Percentiles rank a stretch among this genome's conserved stretches.
Evolutionary conservation across 2,888 invertebrate species (phyloP).

Genomic region (Nymphalis polychloros): DNA sequence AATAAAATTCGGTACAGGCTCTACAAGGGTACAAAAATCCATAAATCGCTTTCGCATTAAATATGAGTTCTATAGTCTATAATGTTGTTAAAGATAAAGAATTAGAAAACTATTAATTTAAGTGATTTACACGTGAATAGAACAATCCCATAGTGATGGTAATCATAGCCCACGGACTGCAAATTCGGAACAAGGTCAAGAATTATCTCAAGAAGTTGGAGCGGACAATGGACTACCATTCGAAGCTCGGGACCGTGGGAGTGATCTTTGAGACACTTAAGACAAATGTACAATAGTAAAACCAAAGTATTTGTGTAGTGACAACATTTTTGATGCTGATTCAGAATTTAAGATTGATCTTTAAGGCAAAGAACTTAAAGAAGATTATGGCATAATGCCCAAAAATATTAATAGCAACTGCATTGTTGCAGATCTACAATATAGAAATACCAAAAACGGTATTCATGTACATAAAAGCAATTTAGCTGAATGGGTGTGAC

Average conservation of each 20-base stretch:
- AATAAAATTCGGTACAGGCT: too few species aligned
- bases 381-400: slow-evolving; percentile 21
- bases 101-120: slow-evolving; percentile 8
- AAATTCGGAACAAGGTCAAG: slow-evolving; percentile 75
- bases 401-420: slow-evolving; percentile 33
- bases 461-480: slow-evolving; percentile 49
- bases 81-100: not conserved
- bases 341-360: slow-evolving; percentile 27
- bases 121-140: slow-evolving; percentile 8
- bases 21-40: too few species aligned
- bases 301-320: slow-evolving; percentile 34
- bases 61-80: not conserved
- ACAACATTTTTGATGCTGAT: slow-evolving; percentile 38
- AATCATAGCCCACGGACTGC: slow-evolving; percentile 43
- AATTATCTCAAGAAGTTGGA: slow-evolving; percentile 67
- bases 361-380: slow-evolving; percentile 28
- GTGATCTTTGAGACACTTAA: slow-evolving; percentile 63
- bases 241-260: slow-evolving; percentile 66
- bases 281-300: slow-evolving; percentile 42
- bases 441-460: slow-evolving; percentile 51
- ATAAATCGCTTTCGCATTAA: not conserved
- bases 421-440: slow-evolving; percentile 45
- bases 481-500: slow-evolving; percentile 48
- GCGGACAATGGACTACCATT: slow-evolving; percentile 68
- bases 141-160: slow-evolving; percentile 41